Evolutionary conservation across 2,113 vertebrate species (phyloP).

Genomic region (Myrmophylax atrothorax): DNA sequence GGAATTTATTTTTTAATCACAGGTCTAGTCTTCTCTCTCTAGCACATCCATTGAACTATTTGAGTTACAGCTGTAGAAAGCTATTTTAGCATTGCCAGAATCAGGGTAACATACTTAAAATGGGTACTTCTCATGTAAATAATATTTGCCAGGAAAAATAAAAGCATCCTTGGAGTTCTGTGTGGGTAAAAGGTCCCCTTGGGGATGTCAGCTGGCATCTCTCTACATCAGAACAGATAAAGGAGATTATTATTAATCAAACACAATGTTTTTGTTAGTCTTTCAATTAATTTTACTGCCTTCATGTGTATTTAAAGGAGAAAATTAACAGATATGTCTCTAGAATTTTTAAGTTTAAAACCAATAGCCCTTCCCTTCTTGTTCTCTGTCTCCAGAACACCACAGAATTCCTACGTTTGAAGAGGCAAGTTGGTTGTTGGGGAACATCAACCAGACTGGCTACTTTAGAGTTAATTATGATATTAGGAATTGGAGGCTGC

Average conservation of each 20-base stretch:
- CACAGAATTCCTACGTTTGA: conserved; percentile 84
- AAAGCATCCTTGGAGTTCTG: background rate
- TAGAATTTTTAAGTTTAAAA: background rate
- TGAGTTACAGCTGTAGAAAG: background rate
- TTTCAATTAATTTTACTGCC: background rate
- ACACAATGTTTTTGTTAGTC: background rate
- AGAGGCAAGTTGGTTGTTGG: conserved; percentile 89
- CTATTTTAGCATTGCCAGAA: background rate
- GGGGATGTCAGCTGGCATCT: background rate
- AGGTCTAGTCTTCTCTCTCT: background rate
- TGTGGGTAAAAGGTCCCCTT: background rate
- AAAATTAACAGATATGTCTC: background rate
- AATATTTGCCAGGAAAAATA: background rate
- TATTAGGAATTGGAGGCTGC: conserved; percentile 92
- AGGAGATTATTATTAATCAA: background rate
- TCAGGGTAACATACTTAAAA: background rate
- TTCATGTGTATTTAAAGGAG: background rate
- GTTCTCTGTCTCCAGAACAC: conserved; percentile 78
- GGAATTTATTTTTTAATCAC: background rate
- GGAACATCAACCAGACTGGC: conserved; percentile 96
- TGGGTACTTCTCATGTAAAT: background rate
- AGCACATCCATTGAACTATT: background rate
- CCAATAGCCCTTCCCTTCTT: background rate
- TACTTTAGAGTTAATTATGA: conserved; percentile 99
- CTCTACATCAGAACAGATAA: background rate